Conservation (phyloP, 2,888 invertebrate species). For the Tricholauxania praeusta region DNA sequence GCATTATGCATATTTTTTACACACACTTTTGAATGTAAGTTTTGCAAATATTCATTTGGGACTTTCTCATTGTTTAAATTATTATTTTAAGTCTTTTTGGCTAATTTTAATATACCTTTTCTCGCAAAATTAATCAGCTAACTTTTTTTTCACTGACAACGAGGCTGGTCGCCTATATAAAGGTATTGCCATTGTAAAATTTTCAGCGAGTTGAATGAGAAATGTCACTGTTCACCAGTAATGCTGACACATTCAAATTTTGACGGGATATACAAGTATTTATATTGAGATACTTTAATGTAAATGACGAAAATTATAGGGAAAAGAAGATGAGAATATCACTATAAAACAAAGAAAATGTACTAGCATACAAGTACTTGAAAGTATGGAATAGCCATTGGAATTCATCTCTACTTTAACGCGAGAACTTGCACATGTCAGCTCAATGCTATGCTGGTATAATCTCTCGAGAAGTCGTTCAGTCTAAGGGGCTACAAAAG, state of each 20-base stretch:
- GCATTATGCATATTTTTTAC: conserved; percentile 21
- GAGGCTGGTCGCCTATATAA: conserved; percentile 39
- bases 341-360: no score
- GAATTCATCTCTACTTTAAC: no score
- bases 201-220: neutral
- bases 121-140: conserved; percentile 51
- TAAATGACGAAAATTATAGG: no score
- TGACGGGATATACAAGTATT: neutral
- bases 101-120: neutral
- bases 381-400: no score
- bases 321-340: no score
- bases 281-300: no score
- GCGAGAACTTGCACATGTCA: no score
- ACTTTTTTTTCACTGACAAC: conserved; percentile 46
- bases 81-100: neutral
- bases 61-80: neutral
- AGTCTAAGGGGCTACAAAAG: no score
- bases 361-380: no score
- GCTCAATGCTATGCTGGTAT: no score
- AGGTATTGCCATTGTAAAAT: conserved; percentile 42
- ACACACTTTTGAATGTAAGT: neutral
- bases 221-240: neutral
- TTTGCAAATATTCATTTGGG: neutral
- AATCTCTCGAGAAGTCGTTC: no score
- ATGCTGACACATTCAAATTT: neutral